Evolutionary conservation across 2,113 vertebrate genomes (phyloP), one percentile per base, ranked within the genome.

Genomic region (Helogale parvula): DNA sequence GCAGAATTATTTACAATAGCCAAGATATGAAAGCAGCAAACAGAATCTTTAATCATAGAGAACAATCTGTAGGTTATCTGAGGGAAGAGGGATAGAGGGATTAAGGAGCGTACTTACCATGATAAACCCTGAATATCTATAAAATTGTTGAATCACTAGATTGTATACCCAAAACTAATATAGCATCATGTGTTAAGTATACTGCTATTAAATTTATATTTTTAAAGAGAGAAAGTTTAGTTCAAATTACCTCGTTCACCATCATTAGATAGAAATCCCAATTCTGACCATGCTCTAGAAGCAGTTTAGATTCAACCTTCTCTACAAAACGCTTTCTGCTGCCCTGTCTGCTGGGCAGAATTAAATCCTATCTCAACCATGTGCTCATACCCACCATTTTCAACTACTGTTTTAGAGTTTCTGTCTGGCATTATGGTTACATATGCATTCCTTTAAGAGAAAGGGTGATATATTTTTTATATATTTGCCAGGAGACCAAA

Each of bases 391-490:
- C 68, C 35, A 19, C 15, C 33, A 66, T 79, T 91, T 89, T 89
- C 91, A 95, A 83, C 27, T 35, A 86, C 33, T 82, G 31, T 17
- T 17, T 91, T 63, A 91, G 52, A 68, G 92, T 38, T 65, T 96
- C 79, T 88, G 12, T 45, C 33, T 52, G 9, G 54, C 5, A 35
- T 81, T 89, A 76, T 88, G 25, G 10, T 71, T 83, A 57, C 47
- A 47, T 74, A 74, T 87, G 27, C 68, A 31, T n/a, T 19, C 7
- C 80, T 92, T 72, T 92, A 50, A 68, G 41, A 93, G 79, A 92
- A 95, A 54, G 7, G n/a, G 23, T 72, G 19, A 35, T 77, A n/a
- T 71, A 7, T 23, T 65, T 88, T 96, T 92, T 63, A 68, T 80
- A 31, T 71, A 17, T 72, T 79, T 84, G 14, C 66, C n/a, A 87